These are phyloP conservation scores for Pyxicephalus adspersus DNA, from an alignment of 2,113 vertebrate genomes.

Conservation along the genomic window DNA sequence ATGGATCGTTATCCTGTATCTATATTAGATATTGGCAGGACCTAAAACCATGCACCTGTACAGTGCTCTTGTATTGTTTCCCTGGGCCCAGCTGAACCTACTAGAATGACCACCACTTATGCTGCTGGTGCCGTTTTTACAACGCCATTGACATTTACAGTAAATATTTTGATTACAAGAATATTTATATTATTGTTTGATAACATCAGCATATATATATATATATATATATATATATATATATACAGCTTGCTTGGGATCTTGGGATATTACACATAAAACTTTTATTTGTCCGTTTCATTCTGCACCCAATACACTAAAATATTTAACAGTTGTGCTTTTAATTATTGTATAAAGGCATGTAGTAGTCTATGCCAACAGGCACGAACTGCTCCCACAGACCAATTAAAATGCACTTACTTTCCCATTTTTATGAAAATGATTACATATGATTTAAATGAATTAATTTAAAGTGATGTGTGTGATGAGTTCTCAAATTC, in stretches of 20 bases:
- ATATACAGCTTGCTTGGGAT: background rate
- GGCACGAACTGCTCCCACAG: background rate
- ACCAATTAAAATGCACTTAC: conserved; percentile 27
- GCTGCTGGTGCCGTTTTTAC: no score
- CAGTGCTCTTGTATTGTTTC: no score
- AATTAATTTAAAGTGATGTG: conserved; percentile 20
- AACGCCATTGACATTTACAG: no score
- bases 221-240: background rate
- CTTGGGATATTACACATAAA: background rate
- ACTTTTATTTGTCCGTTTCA: conserved; percentile 16
- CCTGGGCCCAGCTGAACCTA: no score
- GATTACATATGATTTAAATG: background rate
- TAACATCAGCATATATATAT: no score
- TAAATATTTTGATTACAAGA: no score
- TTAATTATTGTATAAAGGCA: conserved; percentile 29
- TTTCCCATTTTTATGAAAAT: conserved; percentile 14
- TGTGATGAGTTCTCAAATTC: background rate
- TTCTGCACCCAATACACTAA: conserved; percentile 1
- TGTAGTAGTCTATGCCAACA: background rate
- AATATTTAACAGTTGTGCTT: conserved; percentile 46
- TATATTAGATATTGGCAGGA: no score
- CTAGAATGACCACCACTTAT: no score
- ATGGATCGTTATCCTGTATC: no score
- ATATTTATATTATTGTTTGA: no score
- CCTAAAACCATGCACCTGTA: no score